phyloP scores from a whole-genome alignment of 1,140 invertebrate species.

The Lepidurus arcticus region DNA sequence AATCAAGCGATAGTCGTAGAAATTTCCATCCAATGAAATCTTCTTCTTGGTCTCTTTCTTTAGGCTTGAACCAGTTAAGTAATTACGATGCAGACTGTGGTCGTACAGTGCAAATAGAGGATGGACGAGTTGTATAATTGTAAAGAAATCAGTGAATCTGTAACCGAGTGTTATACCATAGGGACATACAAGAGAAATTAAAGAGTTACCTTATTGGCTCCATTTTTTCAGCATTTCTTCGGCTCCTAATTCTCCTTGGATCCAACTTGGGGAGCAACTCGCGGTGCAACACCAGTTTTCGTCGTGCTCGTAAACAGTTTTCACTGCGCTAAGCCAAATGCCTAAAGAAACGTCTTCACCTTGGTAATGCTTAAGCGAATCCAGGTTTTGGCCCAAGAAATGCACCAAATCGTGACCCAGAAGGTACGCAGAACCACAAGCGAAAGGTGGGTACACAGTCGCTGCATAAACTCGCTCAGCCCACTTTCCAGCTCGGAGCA shows the following conservation, averaged over 20 bases:
- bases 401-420: background rate
- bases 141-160: conserved; percentile 12
- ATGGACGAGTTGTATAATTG: background rate
- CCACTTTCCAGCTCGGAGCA: background rate
- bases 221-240: background rate
- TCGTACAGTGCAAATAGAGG: background rate
- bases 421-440: background rate
- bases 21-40: background rate
- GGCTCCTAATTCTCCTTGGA: background rate
- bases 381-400: background rate
- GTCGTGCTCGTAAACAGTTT: background rate
- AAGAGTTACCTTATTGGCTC: background rate
- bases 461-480: background rate
- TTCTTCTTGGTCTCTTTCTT: background rate
- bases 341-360: background rate
- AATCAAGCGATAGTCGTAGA: background rate
- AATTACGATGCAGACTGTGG: background rate
- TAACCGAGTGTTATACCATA: background rate
- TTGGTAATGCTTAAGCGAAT: background rate
- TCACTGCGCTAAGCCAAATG: background rate
- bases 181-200: background rate
- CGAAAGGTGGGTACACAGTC: background rate
- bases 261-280: background rate
- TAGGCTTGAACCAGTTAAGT: background rate
- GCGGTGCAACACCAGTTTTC: background rate